Evolutionary conservation across 64 coral and sea anemone genomes (phyloP).

Genomic region (Pocillopora damicornis): DNA sequence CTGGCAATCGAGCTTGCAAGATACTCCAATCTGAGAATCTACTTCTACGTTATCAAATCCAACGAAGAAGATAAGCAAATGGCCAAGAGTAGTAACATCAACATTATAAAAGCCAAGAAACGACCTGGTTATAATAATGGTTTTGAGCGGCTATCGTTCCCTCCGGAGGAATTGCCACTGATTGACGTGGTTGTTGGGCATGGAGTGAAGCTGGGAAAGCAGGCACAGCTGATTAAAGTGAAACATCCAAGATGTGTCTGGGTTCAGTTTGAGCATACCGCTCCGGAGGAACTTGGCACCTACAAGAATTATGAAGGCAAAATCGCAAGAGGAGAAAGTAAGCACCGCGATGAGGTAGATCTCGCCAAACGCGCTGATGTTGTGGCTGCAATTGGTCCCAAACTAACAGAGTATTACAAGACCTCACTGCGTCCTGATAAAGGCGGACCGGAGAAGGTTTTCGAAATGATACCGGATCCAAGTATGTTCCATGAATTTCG

Average conservation of each 20-base stretch:
- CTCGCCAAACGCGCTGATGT: neutral
- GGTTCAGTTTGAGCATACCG: constrained; percentile 38
- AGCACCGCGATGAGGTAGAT: neutral
- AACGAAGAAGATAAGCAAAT: constrained; percentile 12
- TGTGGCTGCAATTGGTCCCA: constrained; percentile 36
- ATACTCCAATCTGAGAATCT: neutral
- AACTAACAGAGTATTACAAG: neutral
- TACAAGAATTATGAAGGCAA: neutral
- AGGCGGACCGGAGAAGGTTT: neutral
- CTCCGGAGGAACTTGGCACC: constrained; percentile 23
- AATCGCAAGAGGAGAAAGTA: neutral
- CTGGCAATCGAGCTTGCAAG: constrained; percentile 22
- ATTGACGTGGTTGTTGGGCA: constrained; percentile 30
- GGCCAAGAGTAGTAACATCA: neutral
- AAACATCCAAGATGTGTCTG: neutral
- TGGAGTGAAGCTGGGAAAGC: constrained; percentile 23
- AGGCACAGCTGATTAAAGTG: neutral
- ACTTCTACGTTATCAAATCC: neutral
- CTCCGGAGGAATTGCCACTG: neutral
- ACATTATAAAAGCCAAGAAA: constrained; percentile 1
- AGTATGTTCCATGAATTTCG: constrained; percentile 25
- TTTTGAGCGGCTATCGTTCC: neutral
- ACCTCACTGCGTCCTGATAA: neutral
- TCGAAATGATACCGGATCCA: neutral
- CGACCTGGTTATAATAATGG: neutral